Conservation (phyloP, 2,113 vertebrate species). For the Pelmatolapia mariae region DNA sequence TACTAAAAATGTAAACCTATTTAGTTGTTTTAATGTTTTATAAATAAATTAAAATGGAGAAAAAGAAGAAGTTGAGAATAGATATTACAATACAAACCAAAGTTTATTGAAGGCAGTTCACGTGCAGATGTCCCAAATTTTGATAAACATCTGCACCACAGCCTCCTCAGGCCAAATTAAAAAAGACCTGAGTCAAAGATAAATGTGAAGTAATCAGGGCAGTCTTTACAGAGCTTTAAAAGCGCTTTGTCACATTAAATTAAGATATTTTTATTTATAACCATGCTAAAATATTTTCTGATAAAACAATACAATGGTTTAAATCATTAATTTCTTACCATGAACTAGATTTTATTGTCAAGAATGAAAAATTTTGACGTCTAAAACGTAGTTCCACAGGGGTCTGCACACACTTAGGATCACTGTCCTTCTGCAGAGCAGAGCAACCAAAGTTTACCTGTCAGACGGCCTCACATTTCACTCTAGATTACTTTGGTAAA, state of each 20-base stretch:
- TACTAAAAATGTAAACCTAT: neutral
- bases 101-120: neutral
- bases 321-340: neutral
- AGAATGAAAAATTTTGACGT: neutral
- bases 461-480: neutral
- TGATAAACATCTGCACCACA: neutral
- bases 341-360: neutral
- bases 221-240: neutral
- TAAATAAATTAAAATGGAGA: neutral
- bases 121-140: neutral
- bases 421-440: neutral
- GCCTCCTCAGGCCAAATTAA: neutral
- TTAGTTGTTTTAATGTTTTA: neutral
- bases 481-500: neutral
- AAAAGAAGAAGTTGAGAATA: neutral
- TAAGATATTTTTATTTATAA: neutral
- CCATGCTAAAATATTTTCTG: neutral
- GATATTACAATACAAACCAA: neutral
- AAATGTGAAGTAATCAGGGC: neutral
- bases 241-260: fast-evolving
- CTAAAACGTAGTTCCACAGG: fast-evolving
- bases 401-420: neutral
- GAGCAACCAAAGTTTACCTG: neutral
- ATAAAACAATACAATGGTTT: neutral
- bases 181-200: neutral